Percentiles rank a stretch among this genome's conserved stretches.
Conservation (phyloP, 2,797 vertebrate genomes). For the Protonibea diacanthus region DNA sequence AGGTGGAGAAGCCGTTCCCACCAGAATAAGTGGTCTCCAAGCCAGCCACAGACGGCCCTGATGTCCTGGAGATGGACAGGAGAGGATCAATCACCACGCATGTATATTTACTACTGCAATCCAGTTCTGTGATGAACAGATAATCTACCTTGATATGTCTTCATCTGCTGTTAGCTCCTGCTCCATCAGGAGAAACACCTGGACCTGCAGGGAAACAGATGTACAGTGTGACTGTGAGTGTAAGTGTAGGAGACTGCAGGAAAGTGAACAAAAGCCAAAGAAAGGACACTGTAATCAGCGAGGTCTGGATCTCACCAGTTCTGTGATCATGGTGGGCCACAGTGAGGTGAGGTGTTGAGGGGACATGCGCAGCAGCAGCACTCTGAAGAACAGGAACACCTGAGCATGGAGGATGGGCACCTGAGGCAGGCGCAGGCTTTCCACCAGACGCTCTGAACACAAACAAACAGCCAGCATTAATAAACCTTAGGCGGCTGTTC, state of each 20-base stretch:
- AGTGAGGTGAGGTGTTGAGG: slow-evolving; percentile 98
- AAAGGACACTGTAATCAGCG: not conserved
- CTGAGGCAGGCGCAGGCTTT: slow-evolving; percentile 97
- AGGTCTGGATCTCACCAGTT: slow-evolving; percentile 88
- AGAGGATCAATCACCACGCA: not conserved
- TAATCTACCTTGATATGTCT: slow-evolving; percentile 94
- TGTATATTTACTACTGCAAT: not conserved
- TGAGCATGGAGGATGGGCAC: slow-evolving; percentile 99
- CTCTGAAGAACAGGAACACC: slow-evolving; percentile 99
- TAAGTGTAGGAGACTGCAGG: not conserved
- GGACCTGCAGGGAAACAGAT: slow-evolving; percentile 86
- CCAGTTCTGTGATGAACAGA: slow-evolving; percentile 14
- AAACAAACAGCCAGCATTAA: slow-evolving; percentile 18
- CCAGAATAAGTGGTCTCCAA: slow-evolving; percentile 98
- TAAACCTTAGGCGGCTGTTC: not conserved
- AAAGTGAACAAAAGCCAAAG: not conserved
- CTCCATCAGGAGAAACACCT: slow-evolving; percentile 98
- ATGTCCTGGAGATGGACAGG: slow-evolving; percentile 84
- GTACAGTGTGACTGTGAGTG: not conserved
- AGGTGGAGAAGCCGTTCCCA: slow-evolving; percentile 98
- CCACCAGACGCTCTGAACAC: slow-evolving; percentile 94
- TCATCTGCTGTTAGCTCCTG: slow-evolving; percentile 98
- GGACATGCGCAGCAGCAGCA: slow-evolving; percentile 97
- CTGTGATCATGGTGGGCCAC: slow-evolving; percentile 99
- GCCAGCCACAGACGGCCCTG: slow-evolving; percentile 96